Percentiles rank a stretch among this genome's conserved stretches.
These are phyloP conservation scores for Ichneumon xanthorius DNA, from an alignment of 2,888 invertebrate genomes.

Conservation along the genomic window DNA sequence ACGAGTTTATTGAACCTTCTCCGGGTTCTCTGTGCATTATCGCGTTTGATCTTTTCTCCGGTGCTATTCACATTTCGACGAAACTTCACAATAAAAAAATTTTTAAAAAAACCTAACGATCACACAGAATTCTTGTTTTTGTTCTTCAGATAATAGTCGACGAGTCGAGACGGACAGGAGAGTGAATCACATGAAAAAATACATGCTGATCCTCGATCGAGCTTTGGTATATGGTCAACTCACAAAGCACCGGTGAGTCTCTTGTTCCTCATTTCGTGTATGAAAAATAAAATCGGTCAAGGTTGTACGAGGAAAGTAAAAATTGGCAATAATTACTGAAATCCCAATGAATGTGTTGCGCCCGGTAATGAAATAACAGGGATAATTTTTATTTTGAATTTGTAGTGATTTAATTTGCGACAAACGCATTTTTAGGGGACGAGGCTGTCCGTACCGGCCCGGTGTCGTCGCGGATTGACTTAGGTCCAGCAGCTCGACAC, in stretches of 20 bases:
- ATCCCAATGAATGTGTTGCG: background rate
- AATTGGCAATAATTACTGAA: background rate
- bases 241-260: constrained; percentile 62
- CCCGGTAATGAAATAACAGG: no score
- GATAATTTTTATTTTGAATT: background rate
- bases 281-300: background rate
- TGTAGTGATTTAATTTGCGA: no score
- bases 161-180: background rate
- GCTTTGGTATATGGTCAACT: constrained; percentile 63
- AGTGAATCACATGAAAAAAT: constrained; percentile 40
- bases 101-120: background rate
- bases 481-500: background rate
- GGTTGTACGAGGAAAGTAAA: background rate
- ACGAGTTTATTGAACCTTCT: constrained; percentile 35
- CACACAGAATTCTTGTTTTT: constrained; percentile 1
- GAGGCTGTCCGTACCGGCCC: background rate
- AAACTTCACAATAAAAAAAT: constrained; percentile 9
- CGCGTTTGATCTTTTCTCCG: constrained; percentile 7
- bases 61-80: constrained; percentile 6
- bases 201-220: constrained; percentile 53
- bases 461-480: background rate
- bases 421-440: no score
- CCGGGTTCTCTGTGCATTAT: background rate
- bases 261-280: background rate
- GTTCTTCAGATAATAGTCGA: constrained; percentile 23